Base-by-base conservation (phyloP, 1,140 invertebrate species). In the Aphidius ervi region DNA sequence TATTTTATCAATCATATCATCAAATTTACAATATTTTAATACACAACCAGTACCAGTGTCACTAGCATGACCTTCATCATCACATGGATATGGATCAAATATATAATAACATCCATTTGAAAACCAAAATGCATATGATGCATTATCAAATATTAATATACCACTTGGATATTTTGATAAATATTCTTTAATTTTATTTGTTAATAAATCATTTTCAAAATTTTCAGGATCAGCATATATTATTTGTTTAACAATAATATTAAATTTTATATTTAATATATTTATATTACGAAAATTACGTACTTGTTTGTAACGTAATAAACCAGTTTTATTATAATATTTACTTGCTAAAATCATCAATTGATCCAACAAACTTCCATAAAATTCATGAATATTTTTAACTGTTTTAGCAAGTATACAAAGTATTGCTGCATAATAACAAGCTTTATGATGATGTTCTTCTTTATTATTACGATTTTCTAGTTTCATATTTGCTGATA, bases 51-150 rank as follows among this genome's bases (percentile, higher is more conserved):
- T 53, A 3, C 76, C 77, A 4, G 53, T 47, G 0, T 65, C 54
- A 8, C 5, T 62, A 0, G 60, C 59, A 7, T 43, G 47, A 0
- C 76, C 78, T 5, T 62, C 58, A 9, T 73, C 57, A 43, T 80
- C 73, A 42, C 77, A 80, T 6, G 64, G n/a, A 46, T 79, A 79
- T 10, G 76, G 68, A 65, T 79, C 74, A 49, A 79, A 80, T 0
- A 79, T 31, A 23, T 76, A 78, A 46, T 63, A 75, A 10, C 46
- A 55, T 5, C 63, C 62, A 6, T 71, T 59, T 0, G 65, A 23
- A 0, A 31, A 58, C 77, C 77, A 80, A 56, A 78, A 72, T 0
- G 75, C 76, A 43, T 69, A 77, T 0, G 76, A 62, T 5, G 64
- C 61, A 53, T 75, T 76, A 4, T 9, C 9, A 16, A 78, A 73